Conservation (phyloP, 2,797 vertebrate species). For the Pseudomugil tenellus region DNA sequence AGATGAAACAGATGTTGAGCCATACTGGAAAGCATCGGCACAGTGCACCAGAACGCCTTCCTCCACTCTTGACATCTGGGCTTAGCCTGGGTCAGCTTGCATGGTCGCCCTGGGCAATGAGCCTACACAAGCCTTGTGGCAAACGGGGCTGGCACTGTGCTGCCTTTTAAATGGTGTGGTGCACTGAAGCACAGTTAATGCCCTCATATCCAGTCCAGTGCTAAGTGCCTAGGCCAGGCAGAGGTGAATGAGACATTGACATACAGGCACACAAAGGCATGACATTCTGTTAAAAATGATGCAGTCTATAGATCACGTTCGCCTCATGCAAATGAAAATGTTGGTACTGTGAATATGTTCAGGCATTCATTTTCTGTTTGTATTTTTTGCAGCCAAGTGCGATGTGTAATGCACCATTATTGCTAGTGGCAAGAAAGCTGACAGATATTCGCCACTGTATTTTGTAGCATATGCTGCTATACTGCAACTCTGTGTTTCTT, state of each 20-base stretch:
- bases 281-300: constrained; percentile 15
- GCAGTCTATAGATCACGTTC: constrained; percentile 22
- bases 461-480: constrained; percentile 65
- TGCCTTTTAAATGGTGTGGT: constrained; percentile 90
- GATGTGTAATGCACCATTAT: constrained; percentile 52
- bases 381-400: not conserved
- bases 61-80: constrained; percentile 97
- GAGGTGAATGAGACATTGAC: constrained; percentile 88
- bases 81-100: constrained; percentile 87
- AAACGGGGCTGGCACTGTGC: constrained; percentile 87
- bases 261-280: constrained; percentile 51
- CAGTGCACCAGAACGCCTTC: constrained; percentile 90
- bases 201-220: constrained; percentile 90
- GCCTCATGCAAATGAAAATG: constrained; percentile 6
- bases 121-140: constrained; percentile 92
- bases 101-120: constrained; percentile 89
- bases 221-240: constrained; percentile 86
- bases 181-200: constrained; percentile 92
- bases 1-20: constrained; percentile 96
- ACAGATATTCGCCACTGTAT: constrained; percentile 69
- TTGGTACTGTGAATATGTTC: constrained; percentile 7
- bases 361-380: constrained; percentile 13
- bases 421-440: constrained; percentile 58
- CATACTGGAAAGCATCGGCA: constrained; percentile 92
- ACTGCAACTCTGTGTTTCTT: constrained; percentile 33